Percentiles rank a stretch among this genome's conserved stretches.
These are phyloP conservation scores for Falco peregrinus DNA, from an alignment of 2,797 vertebrate genomes.

Conservation along the genomic window DNA sequence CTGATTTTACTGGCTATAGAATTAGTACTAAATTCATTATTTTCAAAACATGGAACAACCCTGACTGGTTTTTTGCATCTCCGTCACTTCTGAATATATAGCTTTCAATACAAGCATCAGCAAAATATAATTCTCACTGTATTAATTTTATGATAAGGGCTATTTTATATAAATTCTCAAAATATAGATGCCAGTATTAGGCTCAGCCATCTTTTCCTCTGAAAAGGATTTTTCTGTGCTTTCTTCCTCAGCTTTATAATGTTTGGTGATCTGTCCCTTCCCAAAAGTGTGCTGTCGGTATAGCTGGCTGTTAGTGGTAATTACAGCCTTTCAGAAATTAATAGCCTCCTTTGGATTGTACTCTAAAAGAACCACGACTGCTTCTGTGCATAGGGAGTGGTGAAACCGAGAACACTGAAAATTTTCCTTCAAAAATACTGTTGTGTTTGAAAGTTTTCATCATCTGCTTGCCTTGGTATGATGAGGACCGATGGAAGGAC, in stretches of 20 bases:
- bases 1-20: neutral
- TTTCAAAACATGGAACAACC: neutral
- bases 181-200: neutral
- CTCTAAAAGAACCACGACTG: neutral
- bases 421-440: neutral
- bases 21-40: neutral
- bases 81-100: neutral
- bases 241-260: neutral
- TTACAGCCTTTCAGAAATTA: conserved; percentile 13
- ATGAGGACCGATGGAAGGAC: neutral
- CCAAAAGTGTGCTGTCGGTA: neutral
- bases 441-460: neutral
- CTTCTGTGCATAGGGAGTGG: neutral
- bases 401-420: neutral
- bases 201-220: neutral
- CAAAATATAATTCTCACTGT: neutral
- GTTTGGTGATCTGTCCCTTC: neutral
- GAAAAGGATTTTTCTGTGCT: neutral
- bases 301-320: neutral
- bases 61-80: neutral
- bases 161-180: neutral
- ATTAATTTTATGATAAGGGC: neutral
- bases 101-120: neutral
- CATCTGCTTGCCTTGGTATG: neutral
- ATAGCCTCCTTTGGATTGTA: neutral